phyloP scores from a whole-genome alignment of 2,888 invertebrate species.

The Phlogophora meticulosa region DNA sequence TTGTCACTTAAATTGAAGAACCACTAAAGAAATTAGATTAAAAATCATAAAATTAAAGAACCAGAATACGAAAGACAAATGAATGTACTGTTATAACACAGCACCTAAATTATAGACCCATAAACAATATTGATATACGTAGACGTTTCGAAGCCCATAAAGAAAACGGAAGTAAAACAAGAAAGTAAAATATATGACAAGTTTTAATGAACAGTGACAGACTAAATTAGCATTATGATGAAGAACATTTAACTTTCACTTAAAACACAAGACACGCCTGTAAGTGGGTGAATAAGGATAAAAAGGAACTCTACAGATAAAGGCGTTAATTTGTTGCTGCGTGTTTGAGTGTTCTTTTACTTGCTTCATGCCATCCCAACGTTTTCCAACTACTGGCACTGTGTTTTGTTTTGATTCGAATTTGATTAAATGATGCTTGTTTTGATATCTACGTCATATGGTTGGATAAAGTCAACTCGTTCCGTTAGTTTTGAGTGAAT shows the following conservation, averaged over 20 bases:
- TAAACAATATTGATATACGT: conserved; percentile 27
- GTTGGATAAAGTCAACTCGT: conserved; percentile 18
- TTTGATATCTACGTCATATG: conserved; percentile 45
- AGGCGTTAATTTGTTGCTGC: conserved; percentile 76
- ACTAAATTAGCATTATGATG: conserved; percentile 79
- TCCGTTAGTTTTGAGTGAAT: conserved; percentile 45
- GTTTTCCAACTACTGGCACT: conserved; percentile 52
- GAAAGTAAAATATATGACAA: conserved; percentile 65
- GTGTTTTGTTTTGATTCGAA: conserved; percentile 48
- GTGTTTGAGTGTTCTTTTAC: conserved; percentile 68
- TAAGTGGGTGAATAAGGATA: conserved; percentile 73
- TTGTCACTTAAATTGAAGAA: too few species aligned
- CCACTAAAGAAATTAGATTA: not conserved
- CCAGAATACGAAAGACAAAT: conserved; percentile 1
- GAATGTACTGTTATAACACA: conserved; percentile 6
- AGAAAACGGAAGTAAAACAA: conserved; percentile 56
- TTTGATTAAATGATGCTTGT: too few species aligned
- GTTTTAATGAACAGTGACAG: conserved; percentile 69
- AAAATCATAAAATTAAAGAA: not conserved
- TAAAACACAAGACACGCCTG: conserved; percentile 67
- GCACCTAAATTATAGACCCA: conserved; percentile 3
- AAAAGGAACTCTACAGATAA: conserved; percentile 71
- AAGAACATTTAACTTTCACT: conserved; percentile 79
- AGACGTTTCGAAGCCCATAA: conserved; percentile 40
- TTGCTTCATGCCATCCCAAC: conserved; percentile 27